Evolutionary conservation across 2,113 vertebrate species (phyloP), one percentile per base, ranked within the genome.

Genomic region (Ceyx melanurus): DNA sequence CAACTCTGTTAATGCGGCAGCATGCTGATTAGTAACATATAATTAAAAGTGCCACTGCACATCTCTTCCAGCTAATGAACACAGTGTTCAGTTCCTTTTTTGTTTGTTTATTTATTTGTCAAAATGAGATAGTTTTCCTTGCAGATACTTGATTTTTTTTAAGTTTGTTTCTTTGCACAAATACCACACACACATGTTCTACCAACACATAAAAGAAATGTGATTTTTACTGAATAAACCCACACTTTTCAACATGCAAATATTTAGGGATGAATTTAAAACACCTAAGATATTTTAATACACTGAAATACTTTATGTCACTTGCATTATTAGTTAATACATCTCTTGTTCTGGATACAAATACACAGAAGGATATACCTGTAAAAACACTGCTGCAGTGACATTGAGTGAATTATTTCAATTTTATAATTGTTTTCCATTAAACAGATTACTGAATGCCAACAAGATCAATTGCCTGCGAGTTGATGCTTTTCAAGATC

Each of bases 381-480:
- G 18, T 78, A 73, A 77, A 90, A 77, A 64, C 1, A 1, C 28
- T 43, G 42, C 65, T 79, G 68, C 51, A 53, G 35, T 0, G 0
- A 33, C 31, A 45, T 3, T 35, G 48, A 66, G 18, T 0, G 0
- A 60, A 78, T 65, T 67, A 29, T 82, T 88, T 81, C 23, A 37
- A n/a, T 67, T 82, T 92, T 90, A 12, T 80, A 45, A 77, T 83
- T 92, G 17, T 87, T 10, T 96, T 93, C 95, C 75, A 81, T 96
- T 97, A 92, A 96, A 96, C 98, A 99, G 99, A 97, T 98, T 99
- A 93, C 95, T 99, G 96, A 99, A 99, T 96, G 99, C 99, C 94
- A 99, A 99, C 98, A 99, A 99, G 98, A 99, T 99, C 95, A 99
- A 99, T 48, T 99, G 99, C 95, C 97, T 99, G 68, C 98, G 99